Base-by-base conservation (phyloP, 30 jellyfish, hydroid and myxozoan genomes). In the Aurelia sp. region DNA sequence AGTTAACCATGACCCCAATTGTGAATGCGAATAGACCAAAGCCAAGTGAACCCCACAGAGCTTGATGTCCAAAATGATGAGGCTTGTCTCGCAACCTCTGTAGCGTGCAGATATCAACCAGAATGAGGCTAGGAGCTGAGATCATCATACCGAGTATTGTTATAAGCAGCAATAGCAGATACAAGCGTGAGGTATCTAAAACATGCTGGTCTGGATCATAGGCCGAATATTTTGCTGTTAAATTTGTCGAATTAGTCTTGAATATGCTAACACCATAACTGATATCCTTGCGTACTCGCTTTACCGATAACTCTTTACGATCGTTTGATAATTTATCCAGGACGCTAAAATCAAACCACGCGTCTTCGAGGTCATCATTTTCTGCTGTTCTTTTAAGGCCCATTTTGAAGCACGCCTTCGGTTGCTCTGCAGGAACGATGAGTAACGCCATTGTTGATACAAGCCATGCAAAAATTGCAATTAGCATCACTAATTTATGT, bases 41-140 rank as follows among this genome's bases (percentile, higher is more conserved):
- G 18, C 98, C 98, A 40, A 93, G 82, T 9, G 97, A 93, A 3
- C 97, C 98, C 98, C 98, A 93, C 20, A 93, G 81, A 17, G 90
- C 97, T 72, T 93, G 98, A 63, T 85, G 90, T 6, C 97, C 98
- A 72, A 80, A 88, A 8, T 88, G 85, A 51, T 82, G 91, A 3
- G 96, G 88, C 35, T 82, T 88, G 24, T 77, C 41, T 65, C 79
- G 72, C 81, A 93, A 84, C 71, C 91, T 73, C 90, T 88, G 95
- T 52, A 93, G 71, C 63, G 98, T 93, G 90, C 76, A 93, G 57
- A 87, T 76, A 76, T 93, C 98, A 1, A 90, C 97, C 80, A 93
- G 72, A 8, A 80, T 81, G 71, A 87, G 96, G 83, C 97, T 86
- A 19, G 98, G 98, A 18, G 97, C 95, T 16, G 98, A 93, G 24